Evolutionary conservation across 2,113 vertebrate genomes (phyloP).

Genomic region (Felis chaus): DNA sequence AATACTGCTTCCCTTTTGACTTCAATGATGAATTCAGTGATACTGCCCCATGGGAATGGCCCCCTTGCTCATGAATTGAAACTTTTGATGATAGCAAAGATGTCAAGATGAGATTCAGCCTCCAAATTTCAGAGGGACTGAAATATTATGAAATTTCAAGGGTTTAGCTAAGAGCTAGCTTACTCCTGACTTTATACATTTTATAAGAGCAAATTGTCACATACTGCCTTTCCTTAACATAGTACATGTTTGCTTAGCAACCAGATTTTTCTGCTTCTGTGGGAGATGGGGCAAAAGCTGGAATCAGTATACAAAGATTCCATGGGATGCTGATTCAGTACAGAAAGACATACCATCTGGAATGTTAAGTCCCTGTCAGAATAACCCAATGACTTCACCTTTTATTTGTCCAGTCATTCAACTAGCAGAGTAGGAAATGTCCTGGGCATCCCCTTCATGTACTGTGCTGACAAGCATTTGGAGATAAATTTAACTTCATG

Average conservation of each 20-base stretch:
- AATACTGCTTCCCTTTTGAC: conserved; percentile 22
- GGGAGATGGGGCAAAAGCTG: not conserved
- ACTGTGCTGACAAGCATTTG: not conserved
- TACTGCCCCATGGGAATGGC: not conserved
- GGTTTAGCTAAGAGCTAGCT: not conserved
- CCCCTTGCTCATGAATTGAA: conserved; percentile 31
- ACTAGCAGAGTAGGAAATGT: not conserved
- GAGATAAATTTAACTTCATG: not conserved
- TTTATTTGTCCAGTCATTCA: conserved; percentile 4
- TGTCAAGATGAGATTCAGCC: conserved; percentile 26
- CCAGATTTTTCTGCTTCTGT: conserved; percentile 14
- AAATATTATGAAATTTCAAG: conserved; percentile 51
- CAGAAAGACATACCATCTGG: not conserved
- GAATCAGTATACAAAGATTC: conserved; percentile 19
- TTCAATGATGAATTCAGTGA: conserved; percentile 9
- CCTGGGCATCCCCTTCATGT: not conserved
- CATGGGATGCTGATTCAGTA: not conserved
- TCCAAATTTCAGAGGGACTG: conserved; percentile 23
- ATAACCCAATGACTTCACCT: not conserved
- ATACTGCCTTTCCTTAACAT: conserved; percentile 15
- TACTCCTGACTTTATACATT: conserved; percentile 27
- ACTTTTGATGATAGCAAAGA: conserved; percentile 19
- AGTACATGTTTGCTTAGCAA: conserved; percentile 5
- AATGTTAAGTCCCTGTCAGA: not conserved
- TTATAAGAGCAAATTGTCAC: conserved; percentile 28